A percentile compares a stretch with the other conserved stretches of the same genome.
These are phyloP conservation scores for Myopa tessellatipennis DNA, from an alignment of 2,888 invertebrate species.

Conservation along the genomic window DNA sequence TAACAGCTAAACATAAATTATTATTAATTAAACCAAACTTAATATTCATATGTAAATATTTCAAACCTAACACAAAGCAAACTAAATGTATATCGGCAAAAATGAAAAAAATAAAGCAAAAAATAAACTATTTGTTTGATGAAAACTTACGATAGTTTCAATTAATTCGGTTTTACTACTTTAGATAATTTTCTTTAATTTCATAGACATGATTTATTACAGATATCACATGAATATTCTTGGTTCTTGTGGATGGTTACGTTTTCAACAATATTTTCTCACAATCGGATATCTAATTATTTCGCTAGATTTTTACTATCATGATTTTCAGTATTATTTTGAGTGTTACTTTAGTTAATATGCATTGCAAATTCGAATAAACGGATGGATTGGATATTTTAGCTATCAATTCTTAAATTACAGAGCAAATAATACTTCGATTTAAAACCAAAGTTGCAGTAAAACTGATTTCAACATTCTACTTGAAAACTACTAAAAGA, in stretches of 20 bases:
- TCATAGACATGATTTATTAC: neutral
- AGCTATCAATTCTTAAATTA: too few species aligned
- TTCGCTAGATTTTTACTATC: too few species aligned
- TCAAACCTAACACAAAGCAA: constrained; percentile 38
- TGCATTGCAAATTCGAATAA: too few species aligned
- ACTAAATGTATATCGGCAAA: constrained; percentile 52
- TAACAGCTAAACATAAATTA: neutral
- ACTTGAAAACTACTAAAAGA: neutral
- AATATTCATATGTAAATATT: constrained; percentile 54
- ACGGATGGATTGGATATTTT: too few species aligned
- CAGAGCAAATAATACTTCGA: too few species aligned
- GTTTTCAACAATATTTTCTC: too few species aligned
- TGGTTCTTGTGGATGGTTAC: too few species aligned
- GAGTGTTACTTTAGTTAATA: too few species aligned
- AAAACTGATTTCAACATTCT: neutral
- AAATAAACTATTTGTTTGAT: constrained; percentile 30
- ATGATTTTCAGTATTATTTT: too few species aligned
- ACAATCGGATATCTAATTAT: too few species aligned
- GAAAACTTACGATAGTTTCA: constrained; percentile 39
- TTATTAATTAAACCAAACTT: constrained; percentile 8
- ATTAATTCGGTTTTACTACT: constrained; percentile 17
- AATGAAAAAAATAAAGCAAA: constrained; percentile 5
- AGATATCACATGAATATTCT: too few species aligned
- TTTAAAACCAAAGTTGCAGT: too few species aligned
- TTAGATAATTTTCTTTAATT: constrained; percentile 54